Evolutionary conservation across 2,113 vertebrate species (phyloP), one percentile per base, ranked within the genome.

Genomic region (Mixornis gularis): DNA sequence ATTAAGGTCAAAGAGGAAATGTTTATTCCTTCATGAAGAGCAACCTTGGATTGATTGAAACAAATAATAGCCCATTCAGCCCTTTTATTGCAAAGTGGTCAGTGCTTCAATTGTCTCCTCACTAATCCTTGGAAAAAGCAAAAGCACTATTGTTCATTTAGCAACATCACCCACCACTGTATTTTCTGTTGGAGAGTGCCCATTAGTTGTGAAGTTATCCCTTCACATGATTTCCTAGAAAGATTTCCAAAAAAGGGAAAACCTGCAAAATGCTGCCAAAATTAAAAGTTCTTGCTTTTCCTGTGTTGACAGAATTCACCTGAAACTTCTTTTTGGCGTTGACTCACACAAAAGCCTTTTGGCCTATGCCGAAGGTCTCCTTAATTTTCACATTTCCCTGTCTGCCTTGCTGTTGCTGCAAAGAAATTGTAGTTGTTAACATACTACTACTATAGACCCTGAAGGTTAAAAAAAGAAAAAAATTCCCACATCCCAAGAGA

Each of bases 41-140:
- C 73, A 95, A 52, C 91, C 81, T 94, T 94, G 89, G 52, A 92
- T 58, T 92, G 72, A 96, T n/a, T 91, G 63, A 81, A 94, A 94
- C 58, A 16, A 78, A 3, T 26, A 94, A 95, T 69, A 89, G 24
- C 38, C 59, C 15, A 62, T 89, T 81, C 71, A 81, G 62, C 7
- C 43, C n/a, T 68, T 94, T 90, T 94, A 94, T 73, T 92, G 48
- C 32, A 70, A 81, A 95, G 64, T 43, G 58, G 21, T 36, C 44
- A 30, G 55, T 52, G 41, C 84, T 93, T 90, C 81, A 88, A 70
- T 40, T 38, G 24, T 41, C 48, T 68, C 32, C 2, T 1, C 36
- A 24, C 34, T 79, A 89, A 89, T 17, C 26, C 26, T 76, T 90
- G 63, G 49, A 52, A 78, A 72, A 49, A 74, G 26, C 41, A 85